Conservation (phyloP, 1,140 invertebrate genomes). For the Drosophila lowei region DNA sequence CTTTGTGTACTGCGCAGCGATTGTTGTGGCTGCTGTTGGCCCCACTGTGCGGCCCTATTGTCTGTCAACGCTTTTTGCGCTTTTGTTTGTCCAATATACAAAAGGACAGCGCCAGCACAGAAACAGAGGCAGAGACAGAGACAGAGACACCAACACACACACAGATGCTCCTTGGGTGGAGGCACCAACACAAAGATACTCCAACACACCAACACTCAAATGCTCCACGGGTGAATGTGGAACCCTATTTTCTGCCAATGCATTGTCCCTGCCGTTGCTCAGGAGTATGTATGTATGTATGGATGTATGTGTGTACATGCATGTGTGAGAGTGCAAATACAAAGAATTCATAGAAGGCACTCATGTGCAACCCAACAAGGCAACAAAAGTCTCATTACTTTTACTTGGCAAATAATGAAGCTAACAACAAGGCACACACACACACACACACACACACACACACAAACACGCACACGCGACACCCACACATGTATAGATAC, state of each 20-base stretch:
- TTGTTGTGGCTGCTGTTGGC: constrained; percentile 22
- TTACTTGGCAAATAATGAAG: constrained; percentile 81
- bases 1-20: constrained; percentile 46
- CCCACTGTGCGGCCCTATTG: constrained; percentile 24
- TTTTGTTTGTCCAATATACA: constrained; percentile 76
- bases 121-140: constrained; percentile 7
- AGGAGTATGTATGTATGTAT: constrained; percentile 10
- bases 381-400: constrained; percentile 81
- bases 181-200: constrained; percentile 3
- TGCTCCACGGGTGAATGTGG: constrained; percentile 15
- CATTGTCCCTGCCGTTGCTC: constrained; percentile 20
- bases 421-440: constrained; percentile 48
- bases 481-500: background rate
- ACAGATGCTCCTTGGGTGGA: constrained; percentile 14
- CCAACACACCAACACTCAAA: constrained; percentile 1
- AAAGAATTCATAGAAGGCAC: constrained; percentile 70
- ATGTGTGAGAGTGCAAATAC: constrained; percentile 47
- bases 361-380: constrained; percentile 79
- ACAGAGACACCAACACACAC: constrained; percentile 8
- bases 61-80: constrained; percentile 67
- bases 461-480: background rate
- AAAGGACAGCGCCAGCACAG: constrained; percentile 55
- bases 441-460: constrained; percentile 27
- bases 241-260: constrained; percentile 53
- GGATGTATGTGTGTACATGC: constrained; percentile 11